Evolutionary conservation across 2,888 invertebrate species (phyloP).

Genomic region (Phyto melanocephala): DNA sequence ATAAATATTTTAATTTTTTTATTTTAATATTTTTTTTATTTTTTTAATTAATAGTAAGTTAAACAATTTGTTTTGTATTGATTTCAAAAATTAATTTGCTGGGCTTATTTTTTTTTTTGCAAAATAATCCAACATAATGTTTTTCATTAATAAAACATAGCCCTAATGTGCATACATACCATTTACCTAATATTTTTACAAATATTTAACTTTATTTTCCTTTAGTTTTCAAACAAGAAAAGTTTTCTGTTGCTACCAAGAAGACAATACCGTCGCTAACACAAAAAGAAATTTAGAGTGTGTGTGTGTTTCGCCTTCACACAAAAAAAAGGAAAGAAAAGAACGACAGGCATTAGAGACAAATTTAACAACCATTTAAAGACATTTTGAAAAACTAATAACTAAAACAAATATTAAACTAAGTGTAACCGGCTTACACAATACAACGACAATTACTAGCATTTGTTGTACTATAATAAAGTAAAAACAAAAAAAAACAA

Average conservation of each 20-base stretch:
- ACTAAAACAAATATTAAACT: constrained; percentile 56
- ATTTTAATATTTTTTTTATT: too few relatives aligned
- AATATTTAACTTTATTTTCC: constrained; percentile 49
- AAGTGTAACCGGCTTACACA: constrained; percentile 39
- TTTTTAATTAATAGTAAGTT: too few relatives aligned
- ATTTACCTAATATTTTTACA: constrained; percentile 46
- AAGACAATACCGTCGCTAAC: constrained; percentile 23
- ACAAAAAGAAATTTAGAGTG: background rate
- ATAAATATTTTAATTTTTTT: too few relatives aligned
- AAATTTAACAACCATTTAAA: constrained; percentile 54
- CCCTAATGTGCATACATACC: background rate
- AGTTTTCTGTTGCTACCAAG: constrained; percentile 4
- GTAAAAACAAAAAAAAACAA: too few relatives aligned
- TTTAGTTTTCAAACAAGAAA: constrained; percentile 20
- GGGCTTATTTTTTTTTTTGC: too few relatives aligned
- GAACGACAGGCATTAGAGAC: constrained; percentile 26
- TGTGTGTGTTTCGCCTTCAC: background rate
- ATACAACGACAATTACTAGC: too few relatives aligned
- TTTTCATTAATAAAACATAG: too few relatives aligned
- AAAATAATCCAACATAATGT: too few relatives aligned
- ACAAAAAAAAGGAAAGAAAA: background rate
- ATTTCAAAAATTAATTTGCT: too few relatives aligned
- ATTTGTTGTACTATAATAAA: too few relatives aligned
- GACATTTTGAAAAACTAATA: constrained; percentile 55
- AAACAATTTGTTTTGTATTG: too few relatives aligned